These are phyloP conservation scores for Regulus satrapa DNA, from an alignment of 2,113 vertebrate genomes.

Conservation along the genomic window DNA sequence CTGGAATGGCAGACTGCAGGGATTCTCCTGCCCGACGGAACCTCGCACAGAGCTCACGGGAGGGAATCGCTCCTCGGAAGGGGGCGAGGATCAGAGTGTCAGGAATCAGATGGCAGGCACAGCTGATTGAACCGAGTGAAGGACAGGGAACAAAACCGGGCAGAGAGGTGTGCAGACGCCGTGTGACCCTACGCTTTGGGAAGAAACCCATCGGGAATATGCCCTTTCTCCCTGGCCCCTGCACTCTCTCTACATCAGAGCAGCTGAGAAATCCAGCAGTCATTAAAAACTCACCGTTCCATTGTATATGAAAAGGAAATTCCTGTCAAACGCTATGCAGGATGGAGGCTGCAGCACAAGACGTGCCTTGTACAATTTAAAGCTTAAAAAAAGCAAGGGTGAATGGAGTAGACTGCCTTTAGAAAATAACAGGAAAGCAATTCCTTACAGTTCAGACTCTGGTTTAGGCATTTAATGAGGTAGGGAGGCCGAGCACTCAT, in stretches of 20 bases:
- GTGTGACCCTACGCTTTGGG: neutral
- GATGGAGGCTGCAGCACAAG: neutral
- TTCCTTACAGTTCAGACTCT: neutral
- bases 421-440: neutral
- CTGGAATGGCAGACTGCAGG: neutral
- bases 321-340: neutral
- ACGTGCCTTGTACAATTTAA: neutral
- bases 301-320: neutral
- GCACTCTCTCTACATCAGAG: neutral
- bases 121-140: neutral
- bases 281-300: neutral
- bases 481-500: neutral
- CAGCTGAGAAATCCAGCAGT: neutral
- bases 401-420: neutral
- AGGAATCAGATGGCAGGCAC: neutral
- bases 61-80: constrained; percentile 11
- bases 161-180: neutral
- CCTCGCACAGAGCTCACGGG: neutral
- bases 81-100: neutral
- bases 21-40: neutral
- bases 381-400: neutral
- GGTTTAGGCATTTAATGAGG: neutral
- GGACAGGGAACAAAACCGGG: neutral
- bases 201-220: neutral
- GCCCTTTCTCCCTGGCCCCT: neutral